Evolutionary conservation across 2,888 invertebrate genomes (phyloP).

Genomic region (Alentia gelatinosa): DNA sequence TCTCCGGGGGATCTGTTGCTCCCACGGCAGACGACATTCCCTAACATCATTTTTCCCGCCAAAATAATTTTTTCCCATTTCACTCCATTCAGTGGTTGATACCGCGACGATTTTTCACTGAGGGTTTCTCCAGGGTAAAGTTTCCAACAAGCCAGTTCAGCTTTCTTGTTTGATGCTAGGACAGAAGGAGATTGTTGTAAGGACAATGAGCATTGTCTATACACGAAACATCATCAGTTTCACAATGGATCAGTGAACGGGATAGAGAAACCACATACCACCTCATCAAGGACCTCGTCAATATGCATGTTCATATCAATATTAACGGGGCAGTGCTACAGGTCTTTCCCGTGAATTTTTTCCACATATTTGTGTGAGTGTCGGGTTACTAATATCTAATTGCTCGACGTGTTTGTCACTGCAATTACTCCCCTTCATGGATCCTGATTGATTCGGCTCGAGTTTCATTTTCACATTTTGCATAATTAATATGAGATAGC

Average conservation of each 20-base stretch:
- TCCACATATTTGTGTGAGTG: neutral
- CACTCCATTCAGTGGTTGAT: neutral
- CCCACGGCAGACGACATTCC: neutral
- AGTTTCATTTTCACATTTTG: neutral
- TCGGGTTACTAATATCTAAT: constrained; percentile 20
- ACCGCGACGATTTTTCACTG: neutral
- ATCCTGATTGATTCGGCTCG: neutral
- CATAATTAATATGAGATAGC: neutral
- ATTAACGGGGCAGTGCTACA: neutral
- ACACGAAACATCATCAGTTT: neutral
- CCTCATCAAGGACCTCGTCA: constrained; percentile 19
- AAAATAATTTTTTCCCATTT: neutral
- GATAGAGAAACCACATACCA: neutral
- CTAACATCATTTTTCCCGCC: neutral
- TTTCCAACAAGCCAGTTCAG: neutral
- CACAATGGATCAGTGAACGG: neutral
- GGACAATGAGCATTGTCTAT: neutral
- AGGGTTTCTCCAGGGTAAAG: neutral
- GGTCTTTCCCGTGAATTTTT: neutral
- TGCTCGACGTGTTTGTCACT: neutral
- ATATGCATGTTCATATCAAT: constrained; percentile 22
- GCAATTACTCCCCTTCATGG: neutral
- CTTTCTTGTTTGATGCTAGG: neutral
- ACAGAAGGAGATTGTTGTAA: neutral
- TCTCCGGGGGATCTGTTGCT: neutral